These are phyloP conservation scores for Leptinotarsa peninsularis DNA, from an alignment of 2,888 invertebrate genomes.

Conservation along the genomic window DNA sequence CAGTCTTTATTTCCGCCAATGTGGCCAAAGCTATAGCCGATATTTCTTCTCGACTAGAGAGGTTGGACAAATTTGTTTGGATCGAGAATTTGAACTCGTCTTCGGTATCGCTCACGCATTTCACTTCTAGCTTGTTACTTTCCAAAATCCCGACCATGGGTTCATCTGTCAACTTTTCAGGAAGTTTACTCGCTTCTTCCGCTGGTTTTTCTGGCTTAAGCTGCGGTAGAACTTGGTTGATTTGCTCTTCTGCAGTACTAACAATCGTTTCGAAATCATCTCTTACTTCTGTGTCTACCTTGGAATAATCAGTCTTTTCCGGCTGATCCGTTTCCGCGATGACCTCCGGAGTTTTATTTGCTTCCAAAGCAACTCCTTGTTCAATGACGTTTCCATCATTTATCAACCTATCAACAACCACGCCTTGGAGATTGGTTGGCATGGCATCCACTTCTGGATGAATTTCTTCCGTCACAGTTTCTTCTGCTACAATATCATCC, in stretches of 20 bases:
- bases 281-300: slow-evolving; percentile 7
- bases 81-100: slow-evolving; percentile 51
- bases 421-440: background rate
- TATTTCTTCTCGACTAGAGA: slow-evolving; percentile 49
- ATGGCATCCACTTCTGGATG: slow-evolving; percentile 6
- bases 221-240: background rate
- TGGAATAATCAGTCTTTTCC: slow-evolving; percentile 3
- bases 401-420: background rate
- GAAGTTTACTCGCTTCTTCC: background rate
- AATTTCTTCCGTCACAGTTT: background rate
- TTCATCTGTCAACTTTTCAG: too few species aligned
- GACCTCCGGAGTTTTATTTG: background rate
- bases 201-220: background rate
- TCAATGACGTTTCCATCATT: background rate
- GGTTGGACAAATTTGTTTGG: slow-evolving; percentile 55
- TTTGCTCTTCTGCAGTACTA: background rate
- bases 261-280: background rate
- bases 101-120: slow-evolving; percentile 35
- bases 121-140: slow-evolving; percentile 44
- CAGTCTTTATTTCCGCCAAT: slow-evolving; percentile 42
- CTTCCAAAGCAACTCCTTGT: background rate
- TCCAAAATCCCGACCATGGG: slow-evolving; percentile 10
- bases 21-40: slow-evolving; percentile 47
- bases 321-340: background rate
- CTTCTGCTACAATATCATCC: background rate